Evolutionary conservation across 2,113 vertebrate species (phyloP), one percentile per base, ranked within the genome.

Genomic region (Halichoeres trimaculatus): DNA sequence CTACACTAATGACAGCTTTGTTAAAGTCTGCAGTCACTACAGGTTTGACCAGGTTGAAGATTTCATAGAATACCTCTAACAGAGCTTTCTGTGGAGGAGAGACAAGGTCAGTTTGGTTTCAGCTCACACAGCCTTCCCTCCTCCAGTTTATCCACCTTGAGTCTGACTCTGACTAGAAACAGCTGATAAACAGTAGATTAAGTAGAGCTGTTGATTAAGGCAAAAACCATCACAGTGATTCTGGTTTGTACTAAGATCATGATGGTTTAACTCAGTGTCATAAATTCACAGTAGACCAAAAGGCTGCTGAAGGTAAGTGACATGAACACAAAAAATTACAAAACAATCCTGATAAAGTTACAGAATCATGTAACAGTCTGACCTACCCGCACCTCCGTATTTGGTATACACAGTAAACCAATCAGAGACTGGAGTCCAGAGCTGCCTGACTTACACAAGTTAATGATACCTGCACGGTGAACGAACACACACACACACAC

Each of bases 401-500:
- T 99, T 95, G 97, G 98, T 96, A 99, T 98, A 90, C 96, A 97
- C 70, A 99, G 96, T 82, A 99, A 94, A 59, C 98, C 97, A 90
- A 98, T 98, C 87, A 99, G 93, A 85, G 98, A 99, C 45, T 98
- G 97, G 91, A 99, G 98, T 34, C 98, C 98, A 79, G 97, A 98
- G 89, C 97, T 98, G 58, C 96, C 97, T 85, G 95, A 94, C 86
- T 97, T 98, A 91, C 98, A 99, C 63, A 99, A 94, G 90, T 96
- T 97, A 93, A 99, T 98, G 90, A 99, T 99, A 76, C 98, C 98
- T 99, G 88, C 19, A n/a, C 17, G 45, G 38, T 9, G 11, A 30
- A 30, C 3, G 6, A 3, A 30, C 30, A 30, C 30, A 30, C 30
- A 30, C 30, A 30, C 30, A 30, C 30, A 30, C 30, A 30, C 30